phyloP scores from a whole-genome alignment of 2,113 vertebrate species.

The Marmota flaviventris region DNA sequence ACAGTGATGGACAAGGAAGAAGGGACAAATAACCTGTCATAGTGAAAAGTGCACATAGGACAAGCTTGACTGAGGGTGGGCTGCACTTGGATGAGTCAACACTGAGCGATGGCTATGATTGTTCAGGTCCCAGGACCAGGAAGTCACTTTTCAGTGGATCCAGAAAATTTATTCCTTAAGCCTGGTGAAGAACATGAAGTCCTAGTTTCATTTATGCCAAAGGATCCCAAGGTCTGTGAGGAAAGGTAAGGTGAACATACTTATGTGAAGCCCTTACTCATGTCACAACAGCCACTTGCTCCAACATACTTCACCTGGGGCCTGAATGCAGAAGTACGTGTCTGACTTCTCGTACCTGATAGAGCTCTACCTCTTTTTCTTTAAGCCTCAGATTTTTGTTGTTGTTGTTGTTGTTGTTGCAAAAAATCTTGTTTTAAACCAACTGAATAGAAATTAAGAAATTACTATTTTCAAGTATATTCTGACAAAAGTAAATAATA shows the following conservation, averaged over 20 bases:
- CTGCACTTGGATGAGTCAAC: fast-evolving
- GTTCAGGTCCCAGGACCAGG: slow-evolving; percentile 88
- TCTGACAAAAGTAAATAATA: slow-evolving; percentile 26
- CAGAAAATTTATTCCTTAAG: slow-evolving; percentile 90
- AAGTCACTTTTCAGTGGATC: slow-evolving; percentile 91
- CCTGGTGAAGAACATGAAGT: slow-evolving; percentile 92
- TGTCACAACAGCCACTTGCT: neutral
- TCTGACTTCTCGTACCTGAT: neutral
- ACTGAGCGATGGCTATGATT: neutral
- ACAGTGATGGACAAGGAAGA: neutral
- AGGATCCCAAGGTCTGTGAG: slow-evolving; percentile 76
- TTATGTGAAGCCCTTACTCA: neutral
- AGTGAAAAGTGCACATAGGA: neutral
- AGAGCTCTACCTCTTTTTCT: neutral
- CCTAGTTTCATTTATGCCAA: slow-evolving; percentile 90
- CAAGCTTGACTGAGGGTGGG: neutral
- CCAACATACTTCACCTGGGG: neutral
- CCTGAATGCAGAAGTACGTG: neutral
- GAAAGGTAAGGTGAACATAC: slow-evolving; percentile 89
- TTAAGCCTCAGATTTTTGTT: neutral
- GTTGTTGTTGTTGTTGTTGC: neutral
- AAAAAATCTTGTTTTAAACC: slow-evolving; percentile 51
- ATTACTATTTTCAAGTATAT: slow-evolving; percentile 54
- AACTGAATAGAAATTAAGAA: slow-evolving; percentile 51
- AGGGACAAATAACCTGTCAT: neutral